Evolutionary conservation across 2,797 vertebrate genomes (phyloP).

Genomic region (Micrastur ruficollis): DNA sequence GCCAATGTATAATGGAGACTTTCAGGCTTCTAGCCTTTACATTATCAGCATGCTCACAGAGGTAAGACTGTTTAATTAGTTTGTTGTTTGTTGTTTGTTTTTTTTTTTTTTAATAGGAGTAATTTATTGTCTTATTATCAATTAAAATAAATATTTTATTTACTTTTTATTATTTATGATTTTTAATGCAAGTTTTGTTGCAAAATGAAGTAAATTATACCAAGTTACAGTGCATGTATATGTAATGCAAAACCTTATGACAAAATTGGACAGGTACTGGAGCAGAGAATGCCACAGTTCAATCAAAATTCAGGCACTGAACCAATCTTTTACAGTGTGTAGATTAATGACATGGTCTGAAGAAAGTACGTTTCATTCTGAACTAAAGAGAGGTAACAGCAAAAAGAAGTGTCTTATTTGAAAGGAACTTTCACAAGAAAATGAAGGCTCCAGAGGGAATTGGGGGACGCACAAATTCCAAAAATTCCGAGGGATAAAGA

Average conservation of each 20-base stretch:
- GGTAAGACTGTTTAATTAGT: not conserved
- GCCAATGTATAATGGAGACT: not conserved
- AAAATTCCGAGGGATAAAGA: not conserved
- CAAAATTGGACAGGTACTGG: not conserved
- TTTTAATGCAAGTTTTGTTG: not conserved
- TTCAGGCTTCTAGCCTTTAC: not conserved
- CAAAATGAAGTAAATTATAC: not conserved
- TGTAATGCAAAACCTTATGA: not conserved
- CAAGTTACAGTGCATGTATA: not conserved
- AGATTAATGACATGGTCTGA: not conserved
- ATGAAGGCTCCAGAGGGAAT: not conserved
- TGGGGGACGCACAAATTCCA: not conserved
- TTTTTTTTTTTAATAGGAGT: not conserved
- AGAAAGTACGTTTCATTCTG: not conserved
- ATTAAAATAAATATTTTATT: not conserved
- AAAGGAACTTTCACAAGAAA: not conserved
- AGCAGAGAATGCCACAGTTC: not conserved
- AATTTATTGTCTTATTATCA: not conserved
- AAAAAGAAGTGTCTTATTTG: not conserved
- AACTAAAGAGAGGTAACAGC: not conserved
- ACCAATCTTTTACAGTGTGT: not conserved
- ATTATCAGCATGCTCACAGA: not conserved
- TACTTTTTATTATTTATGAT: not conserved
- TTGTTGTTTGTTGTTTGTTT: too few relatives aligned
- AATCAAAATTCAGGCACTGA: not conserved